A percentile compares a stretch with the other conserved stretches of the same genome.
Conservation (phyloP, 2,797 vertebrate species). For the Thamnophis elegans region DNA sequence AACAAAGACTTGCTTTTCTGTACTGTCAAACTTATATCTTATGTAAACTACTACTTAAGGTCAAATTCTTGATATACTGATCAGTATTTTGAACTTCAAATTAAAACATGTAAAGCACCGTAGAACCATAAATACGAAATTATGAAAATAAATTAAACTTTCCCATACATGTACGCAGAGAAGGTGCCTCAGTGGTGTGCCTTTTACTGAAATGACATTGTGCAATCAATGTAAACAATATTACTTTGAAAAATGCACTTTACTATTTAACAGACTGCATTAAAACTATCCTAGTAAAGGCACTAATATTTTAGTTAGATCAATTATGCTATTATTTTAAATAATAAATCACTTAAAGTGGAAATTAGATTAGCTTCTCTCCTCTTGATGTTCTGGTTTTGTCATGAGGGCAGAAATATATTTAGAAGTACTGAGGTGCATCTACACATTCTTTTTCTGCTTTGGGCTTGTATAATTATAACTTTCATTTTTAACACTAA, state of each 20-base stretch:
- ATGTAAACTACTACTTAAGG: not conserved
- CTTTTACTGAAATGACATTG: not conserved
- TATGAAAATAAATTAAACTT: not conserved
- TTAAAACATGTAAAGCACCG: not conserved
- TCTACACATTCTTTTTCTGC: not conserved
- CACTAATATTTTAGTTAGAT: not conserved
- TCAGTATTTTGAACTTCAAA: not conserved
- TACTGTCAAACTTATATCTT: not conserved
- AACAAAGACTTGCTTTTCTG: not conserved
- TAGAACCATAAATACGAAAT: not conserved
- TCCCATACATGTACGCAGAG: not conserved
- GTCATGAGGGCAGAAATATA: not conserved
- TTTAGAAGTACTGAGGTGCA: not conserved
- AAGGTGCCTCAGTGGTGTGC: not conserved
- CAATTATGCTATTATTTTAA: not conserved
- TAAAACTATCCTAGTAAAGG: not conserved
- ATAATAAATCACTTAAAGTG: not conserved
- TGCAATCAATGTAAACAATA: not conserved
- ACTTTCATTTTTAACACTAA: not conserved
- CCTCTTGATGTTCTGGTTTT: not conserved
- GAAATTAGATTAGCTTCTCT: not conserved
- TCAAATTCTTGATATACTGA: not conserved
- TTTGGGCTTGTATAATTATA: not conserved
- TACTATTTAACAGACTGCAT: not conserved
- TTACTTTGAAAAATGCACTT: not conserved